A percentile compares a stretch with the other conserved stretches of the same genome.
Conservation (phyloP, 2,888 invertebrate genomes). For the Dexiosoma caninum region DNA sequence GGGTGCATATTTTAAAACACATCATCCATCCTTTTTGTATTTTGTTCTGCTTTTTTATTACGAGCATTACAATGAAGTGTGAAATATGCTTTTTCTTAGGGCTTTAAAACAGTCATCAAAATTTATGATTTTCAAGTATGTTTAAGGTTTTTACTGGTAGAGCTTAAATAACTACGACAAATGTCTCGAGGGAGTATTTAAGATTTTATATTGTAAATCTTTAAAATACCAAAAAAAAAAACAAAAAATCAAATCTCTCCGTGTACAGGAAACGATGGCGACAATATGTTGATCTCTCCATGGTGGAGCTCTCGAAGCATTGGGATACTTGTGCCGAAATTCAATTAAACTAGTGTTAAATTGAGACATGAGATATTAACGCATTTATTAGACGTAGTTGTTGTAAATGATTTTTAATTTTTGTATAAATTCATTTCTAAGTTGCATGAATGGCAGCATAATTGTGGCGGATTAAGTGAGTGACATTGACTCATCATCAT, state of each 20-base stretch:
- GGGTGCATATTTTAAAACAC: constrained; percentile 57
- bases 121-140: constrained; percentile 29
- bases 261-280: too few species aligned
- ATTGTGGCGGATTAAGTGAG: constrained; percentile 25
- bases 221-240: neutral
- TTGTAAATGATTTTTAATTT: too few species aligned
- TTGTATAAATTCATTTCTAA: constrained; percentile 71
- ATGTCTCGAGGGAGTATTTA: constrained; percentile 44
- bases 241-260: too few species aligned
- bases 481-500: constrained; percentile 45
- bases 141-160: constrained; percentile 8
- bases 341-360: neutral
- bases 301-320: too few species aligned
- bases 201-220: constrained; percentile 5
- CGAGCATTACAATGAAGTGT: constrained; percentile 62
- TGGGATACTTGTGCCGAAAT: neutral
- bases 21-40: constrained; percentile 10
- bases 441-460: constrained; percentile 67
- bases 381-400: too few species aligned
- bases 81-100: constrained; percentile 24
- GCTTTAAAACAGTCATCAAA: neutral
- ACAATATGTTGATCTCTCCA: neutral
- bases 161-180: constrained; percentile 7
- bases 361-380: neutral
- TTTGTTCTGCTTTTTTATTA: constrained; percentile 59